Base-by-base conservation (phyloP, 35 echinoderm and acorn worm species). In the Acanthaster planci region DNA sequence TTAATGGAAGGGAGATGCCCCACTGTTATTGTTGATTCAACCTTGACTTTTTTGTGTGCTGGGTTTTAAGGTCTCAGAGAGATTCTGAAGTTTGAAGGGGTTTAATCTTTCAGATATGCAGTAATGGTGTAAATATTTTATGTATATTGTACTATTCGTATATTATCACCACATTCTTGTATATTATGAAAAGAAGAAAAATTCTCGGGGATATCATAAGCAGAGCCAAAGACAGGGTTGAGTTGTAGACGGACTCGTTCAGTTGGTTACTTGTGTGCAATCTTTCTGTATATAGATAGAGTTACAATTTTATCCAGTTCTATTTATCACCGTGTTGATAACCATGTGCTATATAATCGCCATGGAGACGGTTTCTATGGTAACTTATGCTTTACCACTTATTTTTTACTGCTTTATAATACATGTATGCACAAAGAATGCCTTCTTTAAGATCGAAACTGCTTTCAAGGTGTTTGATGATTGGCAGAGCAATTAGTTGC, bases 381-480 rank as follows among this genome's bases (percentile, higher is more conserved):
- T 72, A 34, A 34, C 34, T 21, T 72, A 72, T 72, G 34, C 34
- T 26, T 26, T 72, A 72, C 64, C 64, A 72, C 26, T 72, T 72
- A 31, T 68, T 68, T 72, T 72, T 26, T 72, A 72, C 64, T 72
- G 64, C 64, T 72, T 72, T 72, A 72, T 72, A 47, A 47, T 47
- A 47, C 12, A 47, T 47, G 12, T 12, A 29, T 72, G 23, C 23
- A 29, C 64, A 72, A 72, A 72, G 23, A 72, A 72, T 72, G 64
- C 64, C 64, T 72, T 72, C 64, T 72, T 21, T 72, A 31, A 72
- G 30, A 29, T 72, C 34, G 10, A 72, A 72, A 72, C 64, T 10
- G 64, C 29, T 72, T 35, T 72, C 26, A 72, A 26, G 0, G 30
- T 72, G 23, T 47, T 47, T 47, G 42, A 47, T 47, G 4, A 12